A percentile compares a stretch with the other conserved stretches of the same genome.
phyloP scores from a whole-genome alignment of 2,797 vertebrate species.

The Meda fulgida region DNA sequence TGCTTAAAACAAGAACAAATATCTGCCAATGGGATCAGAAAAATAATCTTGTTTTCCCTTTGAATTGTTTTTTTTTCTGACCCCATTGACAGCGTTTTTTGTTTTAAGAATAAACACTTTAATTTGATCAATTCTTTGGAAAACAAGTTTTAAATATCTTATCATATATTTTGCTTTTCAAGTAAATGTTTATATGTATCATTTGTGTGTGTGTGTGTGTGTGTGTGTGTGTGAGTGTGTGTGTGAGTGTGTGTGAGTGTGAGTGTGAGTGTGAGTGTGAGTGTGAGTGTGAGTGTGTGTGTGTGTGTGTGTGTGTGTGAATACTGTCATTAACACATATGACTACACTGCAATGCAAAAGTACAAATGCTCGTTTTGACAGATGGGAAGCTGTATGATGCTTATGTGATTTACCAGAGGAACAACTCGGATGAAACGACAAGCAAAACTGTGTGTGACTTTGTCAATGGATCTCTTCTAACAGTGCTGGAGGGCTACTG shows the following conservation, averaged over 20 bases:
- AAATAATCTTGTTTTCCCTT: too few species aligned
- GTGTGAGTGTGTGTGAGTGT: neutral
- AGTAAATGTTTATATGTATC: neutral
- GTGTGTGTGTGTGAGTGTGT: neutral
- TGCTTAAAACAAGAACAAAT: neutral
- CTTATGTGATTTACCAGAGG: slow-evolving; percentile 81
- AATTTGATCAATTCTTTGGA: neutral
- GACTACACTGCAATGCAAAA: neutral
- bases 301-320: neutral
- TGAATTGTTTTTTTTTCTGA: neutral
- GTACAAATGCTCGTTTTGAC: neutral
- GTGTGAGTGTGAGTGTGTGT: too few species aligned
- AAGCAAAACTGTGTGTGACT: slow-evolving; percentile 69
- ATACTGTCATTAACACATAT: too few species aligned
- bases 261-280: neutral
- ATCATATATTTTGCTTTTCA: neutral
- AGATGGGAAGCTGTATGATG: slow-evolving; percentile 80
- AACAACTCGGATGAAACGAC: slow-evolving; percentile 47
- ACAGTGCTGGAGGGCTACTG: slow-evolving; percentile 82
- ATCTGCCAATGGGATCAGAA: too few species aligned
- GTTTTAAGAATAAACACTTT: neutral
- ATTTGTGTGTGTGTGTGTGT: too few species aligned
- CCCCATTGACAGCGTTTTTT: neutral
- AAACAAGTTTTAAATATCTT: too few species aligned
- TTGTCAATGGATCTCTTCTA: slow-evolving; percentile 79